phyloP scores from a whole-genome alignment of 2,113 vertebrate genomes.

The Brachyistius frenatus region DNA sequence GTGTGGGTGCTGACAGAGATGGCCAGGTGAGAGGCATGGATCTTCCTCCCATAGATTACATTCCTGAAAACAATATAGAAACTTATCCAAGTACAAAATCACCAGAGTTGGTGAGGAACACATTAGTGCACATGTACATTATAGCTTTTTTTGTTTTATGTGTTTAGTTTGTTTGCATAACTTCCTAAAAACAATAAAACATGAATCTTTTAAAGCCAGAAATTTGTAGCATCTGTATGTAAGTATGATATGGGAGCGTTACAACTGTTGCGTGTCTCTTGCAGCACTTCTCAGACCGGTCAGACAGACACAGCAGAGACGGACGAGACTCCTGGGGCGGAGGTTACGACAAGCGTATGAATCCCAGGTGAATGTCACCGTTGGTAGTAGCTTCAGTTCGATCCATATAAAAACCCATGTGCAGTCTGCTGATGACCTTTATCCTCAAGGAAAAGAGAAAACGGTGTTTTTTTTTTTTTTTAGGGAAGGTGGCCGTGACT shows the following conservation, averaged over 20 bases:
- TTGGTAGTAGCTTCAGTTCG: not conserved
- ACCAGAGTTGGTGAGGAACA: no score
- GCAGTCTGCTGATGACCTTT: not conserved
- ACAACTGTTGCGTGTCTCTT: not conserved
- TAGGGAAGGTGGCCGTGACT: conserved; percentile 87
- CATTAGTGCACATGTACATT: no score
- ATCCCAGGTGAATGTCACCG: conserved; percentile 62
- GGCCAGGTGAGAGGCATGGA: conserved; percentile 64
- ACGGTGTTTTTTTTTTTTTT: not conserved
- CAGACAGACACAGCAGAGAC: conserved; percentile 89
- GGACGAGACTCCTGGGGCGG: conserved; percentile 88
- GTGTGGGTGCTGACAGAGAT: conserved; percentile 86
- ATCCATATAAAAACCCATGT: not conserved
- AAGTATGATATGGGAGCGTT: no score
- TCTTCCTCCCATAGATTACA: not conserved
- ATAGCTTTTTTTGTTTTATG: not conserved
- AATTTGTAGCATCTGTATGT: not conserved
- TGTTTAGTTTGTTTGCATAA: not conserved
- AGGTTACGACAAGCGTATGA: conserved; percentile 88
- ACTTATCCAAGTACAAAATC: no score
- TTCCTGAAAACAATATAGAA: no score
- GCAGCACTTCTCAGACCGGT: conserved; percentile 92
- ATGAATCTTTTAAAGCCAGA: no score
- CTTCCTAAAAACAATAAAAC: no score
- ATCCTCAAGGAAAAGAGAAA: not conserved